These are phyloP conservation scores for Spongilla lacustris DNA, from an alignment of 37 sponge, comb jelly and placozoan genomes.

Conservation along the genomic window DNA sequence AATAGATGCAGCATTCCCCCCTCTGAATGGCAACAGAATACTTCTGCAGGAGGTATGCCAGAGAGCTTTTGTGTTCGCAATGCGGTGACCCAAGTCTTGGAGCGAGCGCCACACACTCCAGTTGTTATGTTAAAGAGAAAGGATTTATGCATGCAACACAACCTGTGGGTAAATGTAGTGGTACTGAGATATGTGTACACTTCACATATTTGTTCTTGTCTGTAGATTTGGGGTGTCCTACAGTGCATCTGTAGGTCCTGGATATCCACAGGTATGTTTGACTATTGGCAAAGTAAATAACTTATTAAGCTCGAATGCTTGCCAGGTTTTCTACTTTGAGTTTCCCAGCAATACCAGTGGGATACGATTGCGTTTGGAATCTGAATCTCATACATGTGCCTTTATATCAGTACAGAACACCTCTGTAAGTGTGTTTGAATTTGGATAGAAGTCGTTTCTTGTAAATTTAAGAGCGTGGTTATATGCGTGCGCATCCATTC, in stretches of 20 bases:
- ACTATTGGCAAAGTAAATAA: neutral
- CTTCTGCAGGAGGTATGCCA: no score
- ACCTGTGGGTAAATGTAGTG: no score
- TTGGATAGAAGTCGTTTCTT: no score
- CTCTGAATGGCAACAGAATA: no score
- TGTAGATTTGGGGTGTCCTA: neutral
- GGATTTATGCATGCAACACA: no score
- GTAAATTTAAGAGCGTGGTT: no score
- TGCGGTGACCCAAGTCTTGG: no score
- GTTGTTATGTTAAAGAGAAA: no score
- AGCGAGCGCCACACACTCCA: no score
- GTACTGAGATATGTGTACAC: no score
- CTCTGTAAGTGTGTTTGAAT: constrained; percentile 29
- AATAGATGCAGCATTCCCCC: no score
- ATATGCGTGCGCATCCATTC: neutral
- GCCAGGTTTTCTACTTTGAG: constrained; percentile 48
- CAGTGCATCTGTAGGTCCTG: neutral
- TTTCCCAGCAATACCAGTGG: constrained; percentile 12
- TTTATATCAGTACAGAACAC: constrained; percentile 74
- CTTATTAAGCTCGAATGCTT: neutral
- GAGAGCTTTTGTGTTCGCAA: no score
- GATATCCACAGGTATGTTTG: neutral
- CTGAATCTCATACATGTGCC: constrained; percentile 32
- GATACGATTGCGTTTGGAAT: constrained; percentile 23
- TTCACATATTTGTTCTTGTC: neutral